These are phyloP conservation scores for Ochlodes sylvanus DNA, from an alignment of 2,888 invertebrate genomes.

Conservation along the genomic window DNA sequence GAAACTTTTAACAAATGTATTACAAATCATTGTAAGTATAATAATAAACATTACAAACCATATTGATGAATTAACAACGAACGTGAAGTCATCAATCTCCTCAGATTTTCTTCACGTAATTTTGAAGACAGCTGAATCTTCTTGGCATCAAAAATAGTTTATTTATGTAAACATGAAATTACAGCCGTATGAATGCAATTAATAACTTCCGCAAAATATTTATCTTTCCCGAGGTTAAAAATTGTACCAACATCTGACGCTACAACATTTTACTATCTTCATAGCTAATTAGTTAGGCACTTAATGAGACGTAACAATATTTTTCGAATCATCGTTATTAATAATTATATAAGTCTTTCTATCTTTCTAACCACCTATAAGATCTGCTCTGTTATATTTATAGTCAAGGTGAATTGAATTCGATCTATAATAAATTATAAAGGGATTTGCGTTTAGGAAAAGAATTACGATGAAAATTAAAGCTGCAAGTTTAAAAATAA, in stretches of 20 bases:
- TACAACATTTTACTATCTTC: too few species aligned
- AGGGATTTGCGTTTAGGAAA: too few species aligned
- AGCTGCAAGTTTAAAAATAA: not conserved
- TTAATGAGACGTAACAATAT: too few species aligned
- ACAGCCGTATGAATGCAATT: not conserved
- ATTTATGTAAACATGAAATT: constrained; percentile 18
- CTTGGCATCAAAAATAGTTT: constrained; percentile 15
- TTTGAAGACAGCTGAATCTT: constrained; percentile 42
- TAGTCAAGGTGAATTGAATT: too few species aligned
- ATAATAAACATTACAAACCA: constrained; percentile 18
- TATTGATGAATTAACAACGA: constrained; percentile 9
- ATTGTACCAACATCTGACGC: not conserved
- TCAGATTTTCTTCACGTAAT: not conserved
- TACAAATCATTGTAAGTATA: not conserved
- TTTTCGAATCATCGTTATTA: too few species aligned
- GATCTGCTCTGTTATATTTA: too few species aligned
- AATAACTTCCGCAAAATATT: not conserved
- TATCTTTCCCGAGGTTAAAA: not conserved
- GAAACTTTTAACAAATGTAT: constrained; percentile 11
- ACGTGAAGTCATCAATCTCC: constrained; percentile 15
- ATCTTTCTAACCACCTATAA: too few species aligned
- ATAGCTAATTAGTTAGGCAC: too few species aligned
- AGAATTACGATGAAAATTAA: not conserved
- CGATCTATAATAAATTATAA: too few species aligned
- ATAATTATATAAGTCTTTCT: too few species aligned